A percentile compares a stretch with the other conserved stretches of the same genome.
These are phyloP conservation scores for Drosophila carrolli DNA, from an alignment of 1,140 invertebrate genomes.

Conservation along the genomic window DNA sequence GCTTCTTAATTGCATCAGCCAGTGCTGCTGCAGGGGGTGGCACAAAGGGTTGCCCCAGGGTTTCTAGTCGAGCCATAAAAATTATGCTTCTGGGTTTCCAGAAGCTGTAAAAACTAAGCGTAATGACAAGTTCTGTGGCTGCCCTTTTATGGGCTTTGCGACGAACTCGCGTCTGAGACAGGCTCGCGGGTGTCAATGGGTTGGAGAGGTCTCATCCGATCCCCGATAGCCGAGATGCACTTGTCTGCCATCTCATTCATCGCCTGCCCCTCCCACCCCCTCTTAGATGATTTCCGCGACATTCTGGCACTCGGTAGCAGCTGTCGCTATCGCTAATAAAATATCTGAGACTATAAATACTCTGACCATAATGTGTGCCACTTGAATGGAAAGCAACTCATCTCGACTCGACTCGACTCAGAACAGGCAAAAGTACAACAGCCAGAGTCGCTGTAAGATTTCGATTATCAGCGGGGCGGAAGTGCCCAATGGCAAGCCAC, in stretches of 20 bases:
- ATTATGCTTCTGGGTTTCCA: conserved; percentile 51
- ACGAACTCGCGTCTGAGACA: conserved; percentile 30
- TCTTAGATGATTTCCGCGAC: neutral
- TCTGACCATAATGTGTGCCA: conserved; percentile 58
- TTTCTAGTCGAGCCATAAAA: conserved; percentile 56
- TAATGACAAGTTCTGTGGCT: conserved; percentile 70
- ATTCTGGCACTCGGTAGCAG: conserved; percentile 22
- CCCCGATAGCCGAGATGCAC: conserved; percentile 19
- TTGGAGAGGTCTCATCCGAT: conserved; percentile 3
- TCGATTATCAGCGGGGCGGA: conserved; percentile 66
- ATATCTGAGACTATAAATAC: conserved; percentile 69
- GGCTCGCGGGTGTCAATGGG: conserved; percentile 1
- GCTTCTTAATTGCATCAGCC: conserved; percentile 66
- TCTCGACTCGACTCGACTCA: conserved; percentile 4
- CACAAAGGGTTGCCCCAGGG: conserved; percentile 32
- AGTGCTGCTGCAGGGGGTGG: conserved; percentile 1
- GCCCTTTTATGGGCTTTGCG: conserved; percentile 42
- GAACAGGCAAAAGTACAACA: conserved; percentile 3
- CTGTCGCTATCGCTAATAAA: conserved; percentile 69
- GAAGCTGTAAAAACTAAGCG: conserved; percentile 71
- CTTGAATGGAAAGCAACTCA: conserved; percentile 49
- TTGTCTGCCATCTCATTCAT: conserved; percentile 34
- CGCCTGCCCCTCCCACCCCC: conserved; percentile 10
- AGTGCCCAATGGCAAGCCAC: conserved; percentile 56
- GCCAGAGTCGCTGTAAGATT: conserved; percentile 50